phyloP scores from a whole-genome alignment of 2,113 vertebrate species.

The Sciurus niger region DNA sequence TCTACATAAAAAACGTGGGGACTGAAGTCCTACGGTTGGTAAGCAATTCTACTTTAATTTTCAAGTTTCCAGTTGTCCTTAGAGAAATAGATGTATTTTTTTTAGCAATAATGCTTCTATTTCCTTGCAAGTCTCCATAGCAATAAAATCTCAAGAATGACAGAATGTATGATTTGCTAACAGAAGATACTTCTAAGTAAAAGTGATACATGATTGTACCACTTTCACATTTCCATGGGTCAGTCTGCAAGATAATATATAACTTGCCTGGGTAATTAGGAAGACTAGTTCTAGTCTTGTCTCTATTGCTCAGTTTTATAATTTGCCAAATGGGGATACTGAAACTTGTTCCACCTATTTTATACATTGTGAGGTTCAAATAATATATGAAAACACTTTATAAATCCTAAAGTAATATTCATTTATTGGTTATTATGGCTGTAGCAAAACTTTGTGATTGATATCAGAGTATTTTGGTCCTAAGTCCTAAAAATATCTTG shows the following conservation, averaged over 20 bases:
- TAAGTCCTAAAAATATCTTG: constrained; percentile 12
- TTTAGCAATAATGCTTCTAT: neutral
- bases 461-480: neutral
- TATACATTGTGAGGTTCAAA: neutral
- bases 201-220: neutral
- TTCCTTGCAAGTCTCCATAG: constrained; percentile 53
- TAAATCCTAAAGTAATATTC: neutral
- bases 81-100: neutral
- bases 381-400: constrained; percentile 50
- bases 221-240: neutral
- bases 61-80: neutral
- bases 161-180: constrained; percentile 15
- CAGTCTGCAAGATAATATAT: neutral
- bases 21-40: neutral
- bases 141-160: constrained; percentile 36
- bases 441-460: neutral
- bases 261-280: neutral
- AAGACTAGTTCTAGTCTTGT: constrained; percentile 8
- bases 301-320: constrained; percentile 7
- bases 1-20: neutral
- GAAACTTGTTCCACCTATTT: neutral
- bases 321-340: constrained; percentile 16
- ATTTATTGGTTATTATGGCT: neutral
- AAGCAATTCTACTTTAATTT: constrained; percentile 25
- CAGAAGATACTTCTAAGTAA: constrained; percentile 25